phyloP scores from a whole-genome alignment of 92 coral and sea anemone genomes.

The Porites lobata region DNA sequence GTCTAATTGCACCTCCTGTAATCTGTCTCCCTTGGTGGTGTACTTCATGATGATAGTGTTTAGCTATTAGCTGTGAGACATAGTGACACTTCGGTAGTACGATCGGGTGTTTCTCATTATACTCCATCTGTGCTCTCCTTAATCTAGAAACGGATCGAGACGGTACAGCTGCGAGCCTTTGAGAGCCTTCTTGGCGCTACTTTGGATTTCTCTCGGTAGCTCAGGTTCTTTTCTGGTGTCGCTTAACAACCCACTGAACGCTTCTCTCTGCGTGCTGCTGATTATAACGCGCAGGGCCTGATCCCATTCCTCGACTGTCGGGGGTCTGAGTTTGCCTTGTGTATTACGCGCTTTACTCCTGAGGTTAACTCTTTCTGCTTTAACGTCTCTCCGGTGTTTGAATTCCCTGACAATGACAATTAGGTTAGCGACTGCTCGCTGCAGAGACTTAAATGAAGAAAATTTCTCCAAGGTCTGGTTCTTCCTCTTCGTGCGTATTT shows the following conservation, averaged over 20 bases:
- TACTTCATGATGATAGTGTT: slow-evolving; percentile 39
- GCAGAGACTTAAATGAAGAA: slow-evolving; percentile 36
- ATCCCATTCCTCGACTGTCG: slow-evolving; percentile 21
- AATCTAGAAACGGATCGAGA: slow-evolving; percentile 24
- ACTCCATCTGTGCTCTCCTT: slow-evolving; percentile 57
- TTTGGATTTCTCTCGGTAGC: slow-evolving; percentile 35
- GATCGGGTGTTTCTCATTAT: slow-evolving; percentile 50
- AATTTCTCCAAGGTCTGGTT: background rate
- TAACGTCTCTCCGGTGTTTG: slow-evolving; percentile 14
- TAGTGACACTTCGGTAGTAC: slow-evolving; percentile 55
- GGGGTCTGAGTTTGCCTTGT: background rate
- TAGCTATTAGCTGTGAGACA: slow-evolving; percentile 35
- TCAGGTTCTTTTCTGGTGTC: slow-evolving; percentile 34
- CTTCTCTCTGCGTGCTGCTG: slow-evolving; percentile 28
- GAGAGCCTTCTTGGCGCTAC: slow-evolving; percentile 16
- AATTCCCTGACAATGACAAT: slow-evolving; percentile 24
- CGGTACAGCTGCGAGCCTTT: slow-evolving; percentile 20
- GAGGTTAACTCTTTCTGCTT: slow-evolving; percentile 6
- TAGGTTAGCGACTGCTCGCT: slow-evolving; percentile 49
- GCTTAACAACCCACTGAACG: slow-evolving; percentile 7
- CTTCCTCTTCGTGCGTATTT: no score
- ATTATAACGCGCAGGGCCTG: slow-evolving; percentile 40
- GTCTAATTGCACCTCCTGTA: slow-evolving; percentile 45
- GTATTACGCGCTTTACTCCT: background rate
- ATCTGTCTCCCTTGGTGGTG: slow-evolving; percentile 63